Conservation (phyloP, 2,888 invertebrate genomes). For the Tenodera sinensis region DNA sequence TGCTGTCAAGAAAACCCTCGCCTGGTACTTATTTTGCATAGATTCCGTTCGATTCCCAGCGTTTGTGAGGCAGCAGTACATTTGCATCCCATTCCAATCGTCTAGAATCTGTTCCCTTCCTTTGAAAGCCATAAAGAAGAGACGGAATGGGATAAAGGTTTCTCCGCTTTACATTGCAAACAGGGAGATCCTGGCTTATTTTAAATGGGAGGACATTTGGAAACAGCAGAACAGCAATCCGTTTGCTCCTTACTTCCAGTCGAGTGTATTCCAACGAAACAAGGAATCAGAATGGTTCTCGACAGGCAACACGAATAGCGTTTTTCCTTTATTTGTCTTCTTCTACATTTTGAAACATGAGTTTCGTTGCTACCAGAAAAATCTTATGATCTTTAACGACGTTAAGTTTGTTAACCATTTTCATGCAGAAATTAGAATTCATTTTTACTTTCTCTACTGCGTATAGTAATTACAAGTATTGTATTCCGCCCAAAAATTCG, state of each 20-base stretch:
- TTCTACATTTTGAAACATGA: background rate
- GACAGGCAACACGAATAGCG: background rate
- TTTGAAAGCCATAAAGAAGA: background rate
- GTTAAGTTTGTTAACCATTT: too few species aligned
- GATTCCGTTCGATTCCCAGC: background rate
- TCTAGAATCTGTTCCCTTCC: slow-evolving; percentile 1
- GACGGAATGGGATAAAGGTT: background rate
- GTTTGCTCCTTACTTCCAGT: slow-evolving; percentile 3
- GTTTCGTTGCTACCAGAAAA: too few species aligned
- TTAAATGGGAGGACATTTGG: slow-evolving; percentile 13
- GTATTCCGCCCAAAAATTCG: too few species aligned
- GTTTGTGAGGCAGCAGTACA: background rate
- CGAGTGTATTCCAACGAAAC: background rate
- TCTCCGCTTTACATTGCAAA: slow-evolving; percentile 21
- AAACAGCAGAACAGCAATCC: slow-evolving; percentile 14
- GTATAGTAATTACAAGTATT: too few species aligned
- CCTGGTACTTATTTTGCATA: background rate
- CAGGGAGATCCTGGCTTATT: background rate
- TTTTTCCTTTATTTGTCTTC: background rate
- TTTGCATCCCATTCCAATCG: slow-evolving; percentile 11
- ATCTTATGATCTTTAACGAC: too few species aligned
- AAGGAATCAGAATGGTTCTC: background rate
- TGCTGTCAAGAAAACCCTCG: slow-evolving; percentile 20
- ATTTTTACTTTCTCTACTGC: too few species aligned
- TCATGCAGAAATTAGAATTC: too few species aligned